These are phyloP conservation scores for Egretta garzetta DNA, from an alignment of 2,113 vertebrate species.

Conservation along the genomic window DNA sequence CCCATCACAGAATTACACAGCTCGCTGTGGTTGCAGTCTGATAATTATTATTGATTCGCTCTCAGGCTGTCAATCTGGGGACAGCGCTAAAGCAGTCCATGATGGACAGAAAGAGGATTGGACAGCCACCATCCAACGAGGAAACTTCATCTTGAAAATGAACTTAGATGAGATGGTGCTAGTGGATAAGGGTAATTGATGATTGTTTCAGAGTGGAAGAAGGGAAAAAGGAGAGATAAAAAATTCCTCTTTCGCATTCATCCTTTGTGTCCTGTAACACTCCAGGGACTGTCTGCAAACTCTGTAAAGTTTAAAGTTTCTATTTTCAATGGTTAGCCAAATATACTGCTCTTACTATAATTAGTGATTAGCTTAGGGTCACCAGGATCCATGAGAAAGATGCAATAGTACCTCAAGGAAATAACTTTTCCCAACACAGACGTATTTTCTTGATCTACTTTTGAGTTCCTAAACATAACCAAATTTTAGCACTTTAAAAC, in stretches of 20 bases:
- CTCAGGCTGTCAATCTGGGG: conserved; percentile 89
- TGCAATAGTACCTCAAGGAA: not conserved
- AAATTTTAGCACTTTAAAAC: not conserved
- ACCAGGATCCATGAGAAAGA: not conserved
- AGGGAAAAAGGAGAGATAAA: conserved; percentile 71
- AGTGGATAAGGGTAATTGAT: conserved; percentile 95
- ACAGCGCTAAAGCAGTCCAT: conserved; percentile 79
- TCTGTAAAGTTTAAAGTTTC: conserved; percentile 61
- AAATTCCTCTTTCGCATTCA: conserved; percentile 75
- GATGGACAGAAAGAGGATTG: conserved; percentile 93
- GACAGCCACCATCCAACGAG: conserved; percentile 88
- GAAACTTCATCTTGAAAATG: conserved; percentile 92
- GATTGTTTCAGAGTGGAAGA: conserved; percentile 88
- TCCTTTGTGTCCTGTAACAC: conserved; percentile 69
- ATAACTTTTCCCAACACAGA: not conserved
- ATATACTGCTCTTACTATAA: conserved; percentile 3
- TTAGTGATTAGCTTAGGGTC: not conserved
- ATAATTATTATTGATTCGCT: conserved; percentile 98
- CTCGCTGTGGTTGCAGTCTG: conserved; percentile 84
- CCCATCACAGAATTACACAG: conserved; percentile 79
- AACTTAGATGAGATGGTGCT: conserved; percentile 89
- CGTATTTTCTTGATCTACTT: not conserved
- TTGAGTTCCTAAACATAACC: not conserved
- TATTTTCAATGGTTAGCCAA: conserved; percentile 17
- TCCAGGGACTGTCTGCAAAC: conserved; percentile 71